Evolutionary conservation across 1,140 invertebrate genomes (phyloP).

Genomic region (Akabosia matsudoensis): DNA sequence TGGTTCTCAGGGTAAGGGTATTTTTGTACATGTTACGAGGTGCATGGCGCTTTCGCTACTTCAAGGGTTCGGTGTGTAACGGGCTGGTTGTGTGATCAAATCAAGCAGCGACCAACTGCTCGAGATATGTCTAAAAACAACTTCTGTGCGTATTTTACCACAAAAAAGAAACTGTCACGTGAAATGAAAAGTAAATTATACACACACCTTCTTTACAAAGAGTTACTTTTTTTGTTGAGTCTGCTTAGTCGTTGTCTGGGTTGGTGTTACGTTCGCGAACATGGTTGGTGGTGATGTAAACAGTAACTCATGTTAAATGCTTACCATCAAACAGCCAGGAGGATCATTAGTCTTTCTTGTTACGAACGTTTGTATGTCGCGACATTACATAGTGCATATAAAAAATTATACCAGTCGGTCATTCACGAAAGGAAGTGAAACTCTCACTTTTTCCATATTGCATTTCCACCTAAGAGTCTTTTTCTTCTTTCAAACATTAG

Average conservation of each 20-base stretch:
- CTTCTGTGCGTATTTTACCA: slow-evolving; percentile 9
- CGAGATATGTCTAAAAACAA: background rate
- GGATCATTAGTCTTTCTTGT: background rate
- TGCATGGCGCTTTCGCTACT: no score
- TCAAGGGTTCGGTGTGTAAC: no score
- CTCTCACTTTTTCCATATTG: slow-evolving; percentile 23
- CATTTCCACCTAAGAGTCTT: slow-evolving; percentile 5
- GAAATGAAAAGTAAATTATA: slow-evolving; percentile 21
- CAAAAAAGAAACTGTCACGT: slow-evolving; percentile 19
- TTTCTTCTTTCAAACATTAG: background rate
- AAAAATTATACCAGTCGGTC: background rate
- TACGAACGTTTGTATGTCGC: background rate
- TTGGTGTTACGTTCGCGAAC: no score
- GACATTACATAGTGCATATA: background rate
- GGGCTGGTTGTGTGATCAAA: no score
- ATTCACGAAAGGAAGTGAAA: slow-evolving; percentile 16
- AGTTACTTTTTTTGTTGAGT: no score
- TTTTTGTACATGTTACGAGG: no score
- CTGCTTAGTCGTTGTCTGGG: no score
- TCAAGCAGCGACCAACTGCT: background rate
- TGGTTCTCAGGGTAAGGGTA: no score
- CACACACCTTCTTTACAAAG: no score
- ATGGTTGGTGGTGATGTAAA: no score
- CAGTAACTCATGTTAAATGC: no score
- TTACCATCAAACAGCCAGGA: background rate